Evolutionary conservation across 2,113 vertebrate genomes (phyloP).

Genomic region (Mugil cephalus): DNA sequence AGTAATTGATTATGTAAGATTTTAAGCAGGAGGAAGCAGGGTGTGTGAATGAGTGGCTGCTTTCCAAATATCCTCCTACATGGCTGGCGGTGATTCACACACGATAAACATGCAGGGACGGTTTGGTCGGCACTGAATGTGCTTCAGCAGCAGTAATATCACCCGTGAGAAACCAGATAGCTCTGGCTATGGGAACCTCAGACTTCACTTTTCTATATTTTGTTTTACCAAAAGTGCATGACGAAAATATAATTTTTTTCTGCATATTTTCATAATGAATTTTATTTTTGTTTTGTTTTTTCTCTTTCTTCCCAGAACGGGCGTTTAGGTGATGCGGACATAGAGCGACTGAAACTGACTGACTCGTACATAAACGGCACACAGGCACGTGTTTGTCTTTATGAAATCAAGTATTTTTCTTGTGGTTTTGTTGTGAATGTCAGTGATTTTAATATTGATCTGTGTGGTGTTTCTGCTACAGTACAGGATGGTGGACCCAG

Average conservation of each 20-base stretch:
- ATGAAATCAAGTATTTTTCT: not conserved
- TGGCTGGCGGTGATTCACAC: conserved; percentile 61
- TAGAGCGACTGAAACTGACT: conserved; percentile 91
- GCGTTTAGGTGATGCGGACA: conserved; percentile 93
- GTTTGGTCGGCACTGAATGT: conserved; percentile 56
- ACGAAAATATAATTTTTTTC: not conserved
- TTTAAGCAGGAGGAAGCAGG: conserved; percentile 46
- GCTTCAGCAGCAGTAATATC: conserved; percentile 52
- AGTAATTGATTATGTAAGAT: conserved; percentile 54
- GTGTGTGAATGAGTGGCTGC: conserved; percentile 50
- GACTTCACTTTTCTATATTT: conserved; percentile 3
- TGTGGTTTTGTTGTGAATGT: not conserved
- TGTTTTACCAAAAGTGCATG: conserved; percentile 1
- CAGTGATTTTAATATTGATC: not conserved
- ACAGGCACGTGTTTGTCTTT: conserved; percentile 82
- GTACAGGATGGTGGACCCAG: conserved; percentile 92
- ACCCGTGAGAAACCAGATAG: conserved; percentile 42
- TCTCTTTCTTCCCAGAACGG: conserved; percentile 88
- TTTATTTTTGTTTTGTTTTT: not conserved
- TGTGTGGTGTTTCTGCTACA: conserved; percentile 70
- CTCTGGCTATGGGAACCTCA: not conserved
- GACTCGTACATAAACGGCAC: conserved; percentile 94
- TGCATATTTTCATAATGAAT: not conserved
- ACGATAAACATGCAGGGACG: conserved; percentile 40
- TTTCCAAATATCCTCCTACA: conserved; percentile 54